A percentile compares a stretch with the other conserved stretches of the same genome.
These are phyloP conservation scores for Melanotaenia duboulayi DNA, from an alignment of 2,113 vertebrate species.

Conservation along the genomic window DNA sequence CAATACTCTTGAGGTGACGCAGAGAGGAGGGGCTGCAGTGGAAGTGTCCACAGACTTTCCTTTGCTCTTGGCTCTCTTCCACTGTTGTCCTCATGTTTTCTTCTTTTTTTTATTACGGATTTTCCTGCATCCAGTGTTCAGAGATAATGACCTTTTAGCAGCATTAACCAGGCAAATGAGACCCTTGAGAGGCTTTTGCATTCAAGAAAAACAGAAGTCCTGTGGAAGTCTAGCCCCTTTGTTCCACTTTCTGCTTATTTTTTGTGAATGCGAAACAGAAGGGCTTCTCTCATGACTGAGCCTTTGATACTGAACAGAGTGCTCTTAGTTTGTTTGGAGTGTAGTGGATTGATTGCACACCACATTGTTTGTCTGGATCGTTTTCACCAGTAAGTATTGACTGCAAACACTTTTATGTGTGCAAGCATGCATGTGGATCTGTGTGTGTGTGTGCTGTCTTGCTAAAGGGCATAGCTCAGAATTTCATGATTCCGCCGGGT, in stretches of 20 bases:
- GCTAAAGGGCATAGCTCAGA: not conserved
- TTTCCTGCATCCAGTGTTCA: slow-evolving; percentile 59
- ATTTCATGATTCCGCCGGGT: slow-evolving; percentile 7
- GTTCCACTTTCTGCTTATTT: slow-evolving; percentile 58
- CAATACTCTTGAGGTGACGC: slow-evolving; percentile 72
- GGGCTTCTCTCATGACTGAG: slow-evolving; percentile 22
- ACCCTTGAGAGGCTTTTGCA: slow-evolving; percentile 64
- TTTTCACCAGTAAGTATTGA: slow-evolving; percentile 51
- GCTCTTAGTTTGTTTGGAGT: slow-evolving; percentile 17
- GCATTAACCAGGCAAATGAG: slow-evolving; percentile 62
- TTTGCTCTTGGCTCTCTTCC: slow-evolving; percentile 75
- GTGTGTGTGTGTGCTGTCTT: not conserved
- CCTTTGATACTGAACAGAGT: slow-evolving; percentile 30
- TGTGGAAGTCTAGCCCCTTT: slow-evolving; percentile 60
- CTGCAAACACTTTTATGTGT: slow-evolving; percentile 12
- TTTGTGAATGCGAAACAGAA: slow-evolving; percentile 32
- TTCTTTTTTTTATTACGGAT: slow-evolving; percentile 62
- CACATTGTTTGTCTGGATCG: slow-evolving; percentile 23
- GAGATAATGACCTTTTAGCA: slow-evolving; percentile 71
- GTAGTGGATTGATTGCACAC: slow-evolving; percentile 17
- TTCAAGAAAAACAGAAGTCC: slow-evolving; percentile 59
- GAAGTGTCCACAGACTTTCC: slow-evolving; percentile 53
- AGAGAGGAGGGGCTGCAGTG: slow-evolving; percentile 55
- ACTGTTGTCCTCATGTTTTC: slow-evolving; percentile 75
- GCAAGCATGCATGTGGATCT: not conserved